These are phyloP conservation scores for Idris sp. DNA, from an alignment of 1,140 invertebrate genomes.

Conservation along the genomic window DNA sequence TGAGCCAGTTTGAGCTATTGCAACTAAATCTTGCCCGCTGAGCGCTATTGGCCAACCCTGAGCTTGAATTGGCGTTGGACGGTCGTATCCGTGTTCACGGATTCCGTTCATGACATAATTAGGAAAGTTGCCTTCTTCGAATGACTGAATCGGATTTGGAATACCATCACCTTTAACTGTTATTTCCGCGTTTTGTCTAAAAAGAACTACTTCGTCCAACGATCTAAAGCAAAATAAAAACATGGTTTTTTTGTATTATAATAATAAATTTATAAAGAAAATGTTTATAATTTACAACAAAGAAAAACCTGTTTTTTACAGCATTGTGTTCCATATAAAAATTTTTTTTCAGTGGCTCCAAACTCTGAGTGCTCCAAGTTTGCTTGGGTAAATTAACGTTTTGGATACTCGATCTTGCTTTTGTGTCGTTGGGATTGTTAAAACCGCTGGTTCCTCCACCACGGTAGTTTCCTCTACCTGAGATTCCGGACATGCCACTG, in stretches of 20 bases:
- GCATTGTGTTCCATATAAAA: slow-evolving; percentile 83
- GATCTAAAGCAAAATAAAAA: slow-evolving; percentile 64
- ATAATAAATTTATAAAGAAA: too few species aligned
- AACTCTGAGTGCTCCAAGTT: slow-evolving; percentile 81
- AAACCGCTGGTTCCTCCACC: slow-evolving; percentile 70
- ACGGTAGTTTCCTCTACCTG: slow-evolving; percentile 37
- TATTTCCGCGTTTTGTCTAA: slow-evolving; percentile 79
- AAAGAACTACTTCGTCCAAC: slow-evolving; percentile 79
- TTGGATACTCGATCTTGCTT: slow-evolving; percentile 67
- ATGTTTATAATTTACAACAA: too few species aligned
- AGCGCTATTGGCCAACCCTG: slow-evolving; percentile 86
- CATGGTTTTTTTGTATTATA: too few species aligned
- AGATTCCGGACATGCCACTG: background rate
- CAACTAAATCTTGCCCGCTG: slow-evolving; percentile 84
- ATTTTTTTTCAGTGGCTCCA: slow-evolving; percentile 84
- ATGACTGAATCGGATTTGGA: slow-evolving; percentile 82
- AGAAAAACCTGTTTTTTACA: slow-evolving; percentile 77
- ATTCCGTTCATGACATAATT: slow-evolving; percentile 78
- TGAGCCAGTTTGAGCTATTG: slow-evolving; percentile 87
- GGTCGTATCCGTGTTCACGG: slow-evolving; percentile 79
- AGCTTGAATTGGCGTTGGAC: slow-evolving; percentile 83
- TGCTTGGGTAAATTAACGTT: slow-evolving; percentile 81
- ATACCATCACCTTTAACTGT: slow-evolving; percentile 81
- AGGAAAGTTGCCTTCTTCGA: slow-evolving; percentile 83
- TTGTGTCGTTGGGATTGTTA: slow-evolving; percentile 67